Percentiles rank a stretch among this genome's conserved stretches.
These are phyloP conservation scores for Ennomos erosarius DNA, from an alignment of 2,888 invertebrate genomes.

Conservation along the genomic window DNA sequence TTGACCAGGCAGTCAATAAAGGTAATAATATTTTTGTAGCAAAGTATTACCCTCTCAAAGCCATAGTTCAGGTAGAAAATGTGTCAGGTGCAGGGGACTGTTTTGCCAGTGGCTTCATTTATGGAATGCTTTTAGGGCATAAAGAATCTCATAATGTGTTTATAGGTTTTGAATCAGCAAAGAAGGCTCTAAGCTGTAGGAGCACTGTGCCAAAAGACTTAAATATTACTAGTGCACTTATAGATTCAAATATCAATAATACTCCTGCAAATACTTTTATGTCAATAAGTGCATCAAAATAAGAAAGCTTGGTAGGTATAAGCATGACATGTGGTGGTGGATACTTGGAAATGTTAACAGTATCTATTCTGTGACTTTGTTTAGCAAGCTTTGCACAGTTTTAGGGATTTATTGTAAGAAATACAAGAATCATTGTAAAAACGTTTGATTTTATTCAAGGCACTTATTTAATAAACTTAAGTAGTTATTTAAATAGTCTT, in stretches of 20 bases:
- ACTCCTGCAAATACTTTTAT: background rate
- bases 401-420: too few relatives aligned
- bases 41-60: slow-evolving; percentile 68
- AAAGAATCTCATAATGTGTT: slow-evolving; percentile 85
- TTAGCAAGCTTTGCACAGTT: too few relatives aligned
- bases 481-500: background rate
- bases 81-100: slow-evolving; percentile 95
- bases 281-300: background rate
- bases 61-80: slow-evolving; percentile 83
- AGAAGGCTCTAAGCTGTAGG: slow-evolving; percentile 83
- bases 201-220: slow-evolving; percentile 84
- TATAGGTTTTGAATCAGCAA: slow-evolving; percentile 87
- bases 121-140: slow-evolving; percentile 84
- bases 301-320: too few relatives aligned
- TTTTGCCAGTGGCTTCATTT: slow-evolving; percentile 89
- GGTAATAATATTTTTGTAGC: slow-evolving; percentile 36
- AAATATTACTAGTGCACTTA: slow-evolving; percentile 13
- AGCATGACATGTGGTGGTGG: too few relatives aligned
- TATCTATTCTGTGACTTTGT: too few relatives aligned
- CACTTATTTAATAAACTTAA: background rate
- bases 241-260: too few relatives aligned
- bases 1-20: slow-evolving; percentile 1
- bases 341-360: too few relatives aligned
- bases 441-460: background rate
- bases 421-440: too few relatives aligned